A percentile compares a stretch with the other conserved stretches of the same genome.
Conservation (phyloP, 2,113 vertebrate genomes). For the Bos indicus region DNA sequence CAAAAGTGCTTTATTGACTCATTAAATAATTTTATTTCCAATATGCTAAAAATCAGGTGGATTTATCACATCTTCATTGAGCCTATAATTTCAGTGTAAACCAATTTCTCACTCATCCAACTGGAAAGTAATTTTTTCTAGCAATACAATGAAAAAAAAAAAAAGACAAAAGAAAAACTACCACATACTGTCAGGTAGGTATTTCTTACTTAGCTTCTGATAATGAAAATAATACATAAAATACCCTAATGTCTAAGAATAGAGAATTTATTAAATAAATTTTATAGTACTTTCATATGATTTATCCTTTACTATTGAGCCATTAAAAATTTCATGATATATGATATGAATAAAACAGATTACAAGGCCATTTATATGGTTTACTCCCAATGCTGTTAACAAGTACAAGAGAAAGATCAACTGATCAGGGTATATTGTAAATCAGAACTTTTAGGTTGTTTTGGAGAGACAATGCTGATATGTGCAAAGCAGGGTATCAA, state of each 20-base stretch:
- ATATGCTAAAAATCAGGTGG: neutral
- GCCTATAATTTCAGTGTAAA: neutral
- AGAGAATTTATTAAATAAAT: slow-evolving; percentile 2
- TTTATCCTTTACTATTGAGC: neutral
- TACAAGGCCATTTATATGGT: neutral
- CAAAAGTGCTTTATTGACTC: neutral
- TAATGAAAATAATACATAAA: neutral
- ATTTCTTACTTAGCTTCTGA: neutral
- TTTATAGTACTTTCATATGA: neutral
- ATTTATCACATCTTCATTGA: neutral
- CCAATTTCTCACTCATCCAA: neutral
- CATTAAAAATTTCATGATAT: slow-evolving; percentile 9
- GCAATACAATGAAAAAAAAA: neutral
- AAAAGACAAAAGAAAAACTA: neutral
- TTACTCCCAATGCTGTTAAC: neutral
- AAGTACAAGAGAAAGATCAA: neutral
- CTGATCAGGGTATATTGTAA: neutral
- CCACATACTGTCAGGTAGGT: neutral
- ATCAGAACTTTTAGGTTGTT: neutral
- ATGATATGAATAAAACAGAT: neutral
- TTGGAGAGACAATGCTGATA: neutral
- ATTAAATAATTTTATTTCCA: neutral
- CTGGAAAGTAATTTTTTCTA: slow-evolving; percentile 1
- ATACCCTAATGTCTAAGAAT: neutral
- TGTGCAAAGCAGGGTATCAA: neutral